These are phyloP conservation scores for Eufriesea mexicana DNA, from an alignment of 1,140 invertebrate species.

Conservation along the genomic window DNA sequence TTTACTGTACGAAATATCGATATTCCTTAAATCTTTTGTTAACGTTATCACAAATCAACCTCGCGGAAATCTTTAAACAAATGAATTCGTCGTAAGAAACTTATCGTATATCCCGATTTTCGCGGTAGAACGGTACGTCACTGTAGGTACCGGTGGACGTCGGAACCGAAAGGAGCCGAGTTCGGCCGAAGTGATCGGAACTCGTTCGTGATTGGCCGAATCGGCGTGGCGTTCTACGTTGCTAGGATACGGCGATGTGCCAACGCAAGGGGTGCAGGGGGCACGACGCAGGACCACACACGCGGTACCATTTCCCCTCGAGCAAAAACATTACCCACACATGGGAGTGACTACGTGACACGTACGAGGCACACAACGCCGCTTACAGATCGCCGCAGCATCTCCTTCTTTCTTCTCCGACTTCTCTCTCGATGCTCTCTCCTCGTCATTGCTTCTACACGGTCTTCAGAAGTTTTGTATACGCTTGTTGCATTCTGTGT, in stretches of 20 bases:
- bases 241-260: constrained; percentile 77
- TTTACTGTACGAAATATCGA: not conserved
- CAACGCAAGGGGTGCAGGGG: constrained; percentile 67
- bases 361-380: constrained; percentile 56
- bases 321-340: constrained; percentile 81
- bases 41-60: too few relatives aligned
- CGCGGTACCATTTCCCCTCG: constrained; percentile 81
- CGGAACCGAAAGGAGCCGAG: constrained; percentile 74
- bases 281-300: constrained; percentile 78
- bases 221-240: constrained; percentile 76
- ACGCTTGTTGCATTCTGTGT: constrained; percentile 39
- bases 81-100: not conserved
- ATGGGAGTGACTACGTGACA: constrained; percentile 48
- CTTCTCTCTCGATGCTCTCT: constrained; percentile 11
- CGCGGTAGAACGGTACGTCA: constrained; percentile 55
- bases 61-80: not conserved
- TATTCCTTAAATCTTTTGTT: not conserved
- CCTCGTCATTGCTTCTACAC: constrained; percentile 48
- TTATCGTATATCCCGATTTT: not conserved
- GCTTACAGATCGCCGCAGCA: constrained; percentile 37
- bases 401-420: not conserved
- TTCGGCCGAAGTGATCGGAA: constrained; percentile 64
- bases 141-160: constrained; percentile 74
- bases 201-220: constrained; percentile 72
- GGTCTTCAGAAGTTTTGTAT: constrained; percentile 55